A percentile compares a stretch with the other conserved stretches of the same genome.
Evolutionary conservation across 2,888 invertebrate genomes (phyloP).

Genomic region (Erpobdella octoculata): DNA sequence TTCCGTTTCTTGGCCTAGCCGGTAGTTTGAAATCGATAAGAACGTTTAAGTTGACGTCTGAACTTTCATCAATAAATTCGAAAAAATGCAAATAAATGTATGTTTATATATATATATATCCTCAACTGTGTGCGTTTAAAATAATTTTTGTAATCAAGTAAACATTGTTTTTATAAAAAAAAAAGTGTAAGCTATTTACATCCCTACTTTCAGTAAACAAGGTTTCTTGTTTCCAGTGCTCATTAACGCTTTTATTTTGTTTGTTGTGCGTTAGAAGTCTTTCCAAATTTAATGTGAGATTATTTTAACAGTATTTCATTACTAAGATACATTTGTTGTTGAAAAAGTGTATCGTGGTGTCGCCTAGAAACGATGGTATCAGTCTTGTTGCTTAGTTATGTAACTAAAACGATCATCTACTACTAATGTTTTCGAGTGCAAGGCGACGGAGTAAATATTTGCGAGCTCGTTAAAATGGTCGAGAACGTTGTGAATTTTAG

Average conservation of each 20-base stretch:
- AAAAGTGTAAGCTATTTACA: background rate
- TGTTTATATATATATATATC: too few species aligned
- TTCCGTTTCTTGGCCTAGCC: too few species aligned
- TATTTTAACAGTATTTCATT: background rate
- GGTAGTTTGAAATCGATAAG: too few species aligned
- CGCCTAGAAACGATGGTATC: conserved; percentile 15
- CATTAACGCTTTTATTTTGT: background rate
- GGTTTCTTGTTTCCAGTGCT: background rate
- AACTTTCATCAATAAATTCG: too few species aligned
- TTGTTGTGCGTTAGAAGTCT: background rate
- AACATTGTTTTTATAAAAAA: background rate
- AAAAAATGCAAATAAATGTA: too few species aligned
- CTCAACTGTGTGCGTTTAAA: too few species aligned
- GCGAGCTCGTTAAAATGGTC: too few species aligned
- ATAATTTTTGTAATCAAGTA: background rate
- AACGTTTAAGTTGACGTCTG: too few species aligned
- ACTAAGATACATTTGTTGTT: background rate
- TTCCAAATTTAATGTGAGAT: background rate
- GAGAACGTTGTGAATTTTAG: too few species aligned
- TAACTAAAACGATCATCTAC: background rate
- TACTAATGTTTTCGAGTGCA: conserved; percentile 4
- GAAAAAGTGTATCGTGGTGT: background rate
- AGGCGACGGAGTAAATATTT: conserved; percentile 9
- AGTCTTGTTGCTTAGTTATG: conserved; percentile 18
- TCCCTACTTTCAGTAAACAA: conserved; percentile 3